A percentile compares a stretch with the other conserved stretches of the same genome.
Evolutionary conservation across 30 jellyfish, hydroid and myxozoan genomes (phyloP).

Genomic region (Hydractinia symbiolongicarpus): DNA sequence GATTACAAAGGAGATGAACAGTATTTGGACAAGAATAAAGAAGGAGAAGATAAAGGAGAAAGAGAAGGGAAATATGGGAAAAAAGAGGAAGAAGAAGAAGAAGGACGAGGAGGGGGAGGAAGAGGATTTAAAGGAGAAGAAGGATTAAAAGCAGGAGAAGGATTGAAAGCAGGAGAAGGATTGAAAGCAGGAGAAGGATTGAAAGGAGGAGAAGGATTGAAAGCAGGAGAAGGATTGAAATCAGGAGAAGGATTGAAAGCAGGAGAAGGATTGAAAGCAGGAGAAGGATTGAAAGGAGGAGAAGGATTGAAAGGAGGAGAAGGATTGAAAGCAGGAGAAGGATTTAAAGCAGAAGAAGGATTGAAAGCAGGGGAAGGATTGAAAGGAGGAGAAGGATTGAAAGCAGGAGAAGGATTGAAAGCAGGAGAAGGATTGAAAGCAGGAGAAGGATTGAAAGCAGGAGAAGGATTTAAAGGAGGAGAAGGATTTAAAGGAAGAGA

Average conservation of each 20-base stretch:
- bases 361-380: background rate
- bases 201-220: background rate
- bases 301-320: background rate
- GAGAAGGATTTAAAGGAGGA: too few relatives aligned
- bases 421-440: background rate
- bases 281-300: too few relatives aligned
- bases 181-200: background rate
- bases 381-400: background rate
- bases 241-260: background rate
- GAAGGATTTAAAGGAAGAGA: too few relatives aligned
- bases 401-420: too few relatives aligned
- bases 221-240: too few relatives aligned
- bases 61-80: conserved; percentile 19
- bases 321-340: too few relatives aligned
- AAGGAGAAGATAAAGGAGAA: conserved; percentile 48
- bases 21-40: background rate
- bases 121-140: background rate
- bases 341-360: conserved; percentile 48
- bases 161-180: background rate
- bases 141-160: too few relatives aligned
- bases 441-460: background rate
- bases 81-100: conserved; percentile 45
- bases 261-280: background rate
- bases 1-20: too few relatives aligned
- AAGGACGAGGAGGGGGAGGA: conserved; percentile 14